A percentile compares a stretch with the other conserved stretches of the same genome.
phyloP scores from a whole-genome alignment of 1,140 invertebrate species.

The Glomeris maerens region DNA sequence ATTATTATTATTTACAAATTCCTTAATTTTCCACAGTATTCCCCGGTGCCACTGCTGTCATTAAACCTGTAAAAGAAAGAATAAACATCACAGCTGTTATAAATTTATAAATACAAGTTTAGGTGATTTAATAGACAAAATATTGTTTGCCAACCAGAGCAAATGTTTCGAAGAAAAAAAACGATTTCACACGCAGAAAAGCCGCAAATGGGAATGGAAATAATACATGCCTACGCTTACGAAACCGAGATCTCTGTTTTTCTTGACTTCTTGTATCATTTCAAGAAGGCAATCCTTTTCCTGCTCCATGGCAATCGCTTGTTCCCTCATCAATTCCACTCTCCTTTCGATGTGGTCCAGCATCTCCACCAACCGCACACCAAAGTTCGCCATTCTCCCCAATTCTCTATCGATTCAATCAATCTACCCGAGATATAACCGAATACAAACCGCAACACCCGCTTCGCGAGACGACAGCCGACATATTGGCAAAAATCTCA shows the following conservation, averaged over 20 bases:
- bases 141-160: neutral
- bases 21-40: too few relatives aligned
- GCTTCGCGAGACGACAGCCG: too few relatives aligned
- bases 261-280: slow-evolving; percentile 21
- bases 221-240: slow-evolving; percentile 22
- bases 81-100: neutral
- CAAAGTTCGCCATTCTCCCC: slow-evolving; percentile 9
- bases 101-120: slow-evolving; percentile 3
- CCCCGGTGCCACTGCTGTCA: too few relatives aligned
- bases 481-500: neutral
- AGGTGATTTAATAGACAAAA: slow-evolving; percentile 1
- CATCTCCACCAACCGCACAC: slow-evolving; percentile 14
- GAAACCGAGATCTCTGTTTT: slow-evolving; percentile 21
- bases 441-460: too few relatives aligned
- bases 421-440: neutral
- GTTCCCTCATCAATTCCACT: slow-evolving; percentile 21
- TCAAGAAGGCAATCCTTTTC: slow-evolving; percentile 24
- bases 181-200: too few relatives aligned
- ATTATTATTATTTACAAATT: too few relatives aligned
- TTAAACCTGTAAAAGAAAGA: slow-evolving; percentile 1
- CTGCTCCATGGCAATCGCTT: slow-evolving; percentile 22
- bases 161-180: slow-evolving; percentile 1
- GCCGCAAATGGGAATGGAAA: too few relatives aligned
- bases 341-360: slow-evolving; percentile 20
- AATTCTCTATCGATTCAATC: neutral